These are phyloP conservation scores for Prionailurus viverrinus DNA, from an alignment of 2,113 vertebrate genomes.

Conservation along the genomic window DNA sequence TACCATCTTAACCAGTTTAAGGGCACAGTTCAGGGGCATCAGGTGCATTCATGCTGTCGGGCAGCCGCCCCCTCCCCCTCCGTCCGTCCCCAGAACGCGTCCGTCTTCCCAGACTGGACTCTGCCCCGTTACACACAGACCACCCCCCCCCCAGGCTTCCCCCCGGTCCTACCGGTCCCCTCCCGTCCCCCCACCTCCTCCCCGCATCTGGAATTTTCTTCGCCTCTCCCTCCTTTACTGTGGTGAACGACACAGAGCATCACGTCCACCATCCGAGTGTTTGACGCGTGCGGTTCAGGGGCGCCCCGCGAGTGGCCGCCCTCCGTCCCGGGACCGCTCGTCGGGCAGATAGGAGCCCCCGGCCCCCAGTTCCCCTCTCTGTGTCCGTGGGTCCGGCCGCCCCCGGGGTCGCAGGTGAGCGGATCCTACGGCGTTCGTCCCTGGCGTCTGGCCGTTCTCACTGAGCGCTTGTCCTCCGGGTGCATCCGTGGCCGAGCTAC, in stretches of 20 bases:
- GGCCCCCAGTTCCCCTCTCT: neutral
- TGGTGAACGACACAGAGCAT: neutral
- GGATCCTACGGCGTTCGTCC: rapidly evolving
- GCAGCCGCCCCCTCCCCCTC: neutral
- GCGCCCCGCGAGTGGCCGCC: neutral
- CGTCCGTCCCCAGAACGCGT: neutral
- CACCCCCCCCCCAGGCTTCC: rapidly evolving
- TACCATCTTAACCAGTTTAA: too few relatives aligned
- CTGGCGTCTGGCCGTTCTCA: rapidly evolving
- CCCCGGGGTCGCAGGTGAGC: rapidly evolving
- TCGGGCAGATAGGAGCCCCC: neutral
- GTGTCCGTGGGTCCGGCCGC: neutral
- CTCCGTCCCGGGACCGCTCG: neutral
- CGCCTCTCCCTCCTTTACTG: neutral
- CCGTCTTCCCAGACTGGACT: neutral
- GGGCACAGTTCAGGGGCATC: rapidly evolving
- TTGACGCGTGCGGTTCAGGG: neutral
- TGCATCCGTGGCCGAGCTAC: rapidly evolving
- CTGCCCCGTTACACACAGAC: rapidly evolving
- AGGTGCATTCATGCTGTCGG: rapidly evolving
- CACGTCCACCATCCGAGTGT: rapidly evolving
- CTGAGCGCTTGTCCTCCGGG: neutral
- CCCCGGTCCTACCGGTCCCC: too few relatives aligned
- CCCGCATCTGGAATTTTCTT: neutral
- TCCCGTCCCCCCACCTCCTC: rapidly evolving